Base-by-base conservation (phyloP, 2,888 invertebrate genomes). In the Sesamia inferens region DNA sequence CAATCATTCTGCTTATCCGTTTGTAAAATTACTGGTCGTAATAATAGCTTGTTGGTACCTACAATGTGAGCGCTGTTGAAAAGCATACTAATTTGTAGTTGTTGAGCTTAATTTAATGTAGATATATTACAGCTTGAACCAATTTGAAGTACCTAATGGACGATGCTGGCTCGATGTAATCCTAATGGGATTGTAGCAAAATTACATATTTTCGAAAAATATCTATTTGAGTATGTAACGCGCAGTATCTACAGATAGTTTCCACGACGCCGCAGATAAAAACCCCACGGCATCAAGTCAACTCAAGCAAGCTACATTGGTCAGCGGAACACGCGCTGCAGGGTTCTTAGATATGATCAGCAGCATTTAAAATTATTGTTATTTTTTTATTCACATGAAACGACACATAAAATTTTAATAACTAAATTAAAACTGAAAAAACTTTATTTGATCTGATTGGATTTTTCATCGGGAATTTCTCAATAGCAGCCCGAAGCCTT, bases 1-100 rank as follows among this genome's bases (percentile, higher is more conserved):
- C 69, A 83, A 84, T 84, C 81, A 84, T 31, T 63, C n/a, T 31
- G 70, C 11, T 73, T 71, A 84, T 73, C 81, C 85, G 78, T 57
- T 80, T 74, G 85, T 71, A 42, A 84, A 82, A 84, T 85, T 78
- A 78, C 55, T 31, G 51, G 39, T 44, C 54, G 65, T 84, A 81
- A 83, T 79, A 58, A 83, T 31, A 51, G 54, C 57, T 61, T 67
- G 42, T 62, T 62, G 51, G 42, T 22, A 59, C n/a, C n/a, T n/a
- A n/a, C 24, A 31, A n/a, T 48, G 44, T 68, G 58, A 48, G 39
- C 11, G 14, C 19, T 55, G 71, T 58, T 76, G 61, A 44, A 74
- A 67, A 69, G 62, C 7, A 22, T 3, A 11, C 57, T 75, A 55
- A 79, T 74, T 54, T 66, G 64, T 51, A 62, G 42, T 57, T 63